Evolutionary conservation across 2,113 vertebrate species (phyloP).

Genomic region (Rafetus swinhoei): DNA sequence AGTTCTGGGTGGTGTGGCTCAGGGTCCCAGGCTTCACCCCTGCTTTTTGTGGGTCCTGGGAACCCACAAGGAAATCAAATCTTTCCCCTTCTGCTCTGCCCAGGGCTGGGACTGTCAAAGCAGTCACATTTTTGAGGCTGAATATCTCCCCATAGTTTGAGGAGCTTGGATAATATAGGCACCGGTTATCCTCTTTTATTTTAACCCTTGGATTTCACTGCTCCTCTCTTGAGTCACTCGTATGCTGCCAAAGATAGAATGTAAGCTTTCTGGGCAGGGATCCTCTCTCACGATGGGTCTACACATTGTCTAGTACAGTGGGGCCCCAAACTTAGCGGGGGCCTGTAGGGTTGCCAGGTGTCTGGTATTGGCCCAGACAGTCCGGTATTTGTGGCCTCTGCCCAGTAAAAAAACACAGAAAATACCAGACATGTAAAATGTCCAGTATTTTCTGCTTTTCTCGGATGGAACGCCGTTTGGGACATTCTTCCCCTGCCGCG

Average conservation of each 20-base stretch:
- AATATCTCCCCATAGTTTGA: background rate
- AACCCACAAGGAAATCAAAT: background rate
- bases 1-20: too few relatives aligned
- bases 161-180: background rate
- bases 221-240: background rate
- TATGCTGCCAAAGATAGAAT: background rate
- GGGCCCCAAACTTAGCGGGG: background rate
- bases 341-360: background rate
- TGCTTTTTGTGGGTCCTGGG: accelerated
- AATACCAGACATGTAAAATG: too few relatives aligned
- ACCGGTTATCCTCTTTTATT: background rate
- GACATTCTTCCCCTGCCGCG: too few relatives aligned
- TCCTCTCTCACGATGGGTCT: background rate
- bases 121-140: background rate
- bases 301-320: accelerated
- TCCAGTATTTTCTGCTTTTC: too few relatives aligned
- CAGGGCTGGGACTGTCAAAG: background rate
- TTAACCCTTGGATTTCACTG: background rate
- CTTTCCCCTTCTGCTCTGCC: background rate
- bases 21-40: too few relatives aligned
- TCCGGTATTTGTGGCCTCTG: too few relatives aligned
- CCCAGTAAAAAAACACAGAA: too few relatives aligned
- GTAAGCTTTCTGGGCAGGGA: background rate
- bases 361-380: too few relatives aligned
- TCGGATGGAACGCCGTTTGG: too few relatives aligned